Evolutionary conservation across 2,888 invertebrate species (phyloP).

Genomic region (Acanthococcus lagerstroemiae): DNA sequence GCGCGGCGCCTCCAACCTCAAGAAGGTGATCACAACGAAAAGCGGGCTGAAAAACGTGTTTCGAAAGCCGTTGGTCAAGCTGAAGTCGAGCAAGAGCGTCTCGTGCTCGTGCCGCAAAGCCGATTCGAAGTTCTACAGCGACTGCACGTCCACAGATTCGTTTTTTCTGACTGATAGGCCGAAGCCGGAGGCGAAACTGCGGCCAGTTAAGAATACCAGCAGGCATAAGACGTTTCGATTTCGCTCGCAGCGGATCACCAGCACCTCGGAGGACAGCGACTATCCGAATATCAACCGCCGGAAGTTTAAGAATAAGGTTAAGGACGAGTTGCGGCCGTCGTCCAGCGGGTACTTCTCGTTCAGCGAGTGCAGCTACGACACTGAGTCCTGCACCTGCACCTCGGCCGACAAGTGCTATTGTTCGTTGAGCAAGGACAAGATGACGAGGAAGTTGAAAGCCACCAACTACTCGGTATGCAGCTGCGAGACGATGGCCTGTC

Average conservation of each 20-base stretch:
- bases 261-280: slow-evolving; percentile 45
- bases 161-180: slow-evolving; percentile 57
- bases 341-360: slow-evolving; percentile 68
- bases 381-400: slow-evolving; percentile 66
- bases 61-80: slow-evolving; percentile 44
- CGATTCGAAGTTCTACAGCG: slow-evolving; percentile 43
- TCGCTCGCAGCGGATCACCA: slow-evolving; percentile 28
- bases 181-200: not conserved
- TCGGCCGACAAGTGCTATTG: slow-evolving; percentile 78
- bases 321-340: slow-evolving; percentile 42
- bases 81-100: slow-evolving; percentile 42
- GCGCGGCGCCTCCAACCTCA: slow-evolving; percentile 39
- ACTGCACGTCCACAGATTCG: slow-evolving; percentile 54
- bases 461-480: slow-evolving; percentile 47
- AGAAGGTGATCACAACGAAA: slow-evolving; percentile 51
- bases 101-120: slow-evolving; percentile 79
- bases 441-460: not conserved
- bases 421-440: slow-evolving; percentile 27
- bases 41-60: slow-evolving; percentile 55
- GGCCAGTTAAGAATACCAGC: slow-evolving; percentile 16
- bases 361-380: slow-evolving; percentile 77
- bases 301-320: slow-evolving; percentile 36
- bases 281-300: slow-evolving; percentile 42
- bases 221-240: slow-evolving; percentile 7
- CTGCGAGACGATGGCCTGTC: slow-evolving; percentile 76